Base-by-base conservation (phyloP, 2,113 vertebrate species). In the Pholis gunnellus region DNA sequence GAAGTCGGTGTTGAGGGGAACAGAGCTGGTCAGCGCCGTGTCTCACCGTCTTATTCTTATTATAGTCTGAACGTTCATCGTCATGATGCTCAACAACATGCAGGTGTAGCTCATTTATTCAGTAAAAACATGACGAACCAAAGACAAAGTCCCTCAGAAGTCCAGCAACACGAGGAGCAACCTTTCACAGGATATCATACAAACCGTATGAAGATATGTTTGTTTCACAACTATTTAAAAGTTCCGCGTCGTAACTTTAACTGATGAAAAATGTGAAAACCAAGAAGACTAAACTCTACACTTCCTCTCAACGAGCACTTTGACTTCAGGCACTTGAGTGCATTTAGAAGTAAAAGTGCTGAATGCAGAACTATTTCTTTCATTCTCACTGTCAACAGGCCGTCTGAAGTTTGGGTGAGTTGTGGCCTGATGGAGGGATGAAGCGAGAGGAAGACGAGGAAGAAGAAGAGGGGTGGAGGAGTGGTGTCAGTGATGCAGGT, bases 401-500 rank as follows among this genome's bases (percentile, higher is more conserved):
- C 5, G 13, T 75, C 81, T 71, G 63, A 72, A 80, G 84, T 40
- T 14, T 15, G 40, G 31, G 72, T 75, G 29, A 65, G 38, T 65
- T 14, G 8, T 11, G 67, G 17, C 59, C 48, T 76, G 81, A 78
- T 7, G 72, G 78, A 74, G 72, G 79, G 73, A 75, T 56, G 73
- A 29, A 77, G 20, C 17, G 17, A 52, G 64, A 36, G 60, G 70
- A 72, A 44, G 81, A 82, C 44, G 48, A 69, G 75, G 82, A 67
- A 60, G 48, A 67, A 61, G 48, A 52, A n/a, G n/a, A 70, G 44
- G 31, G 17, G 17, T 34, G 71, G 66, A 72, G 72, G 8, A 54
- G 79, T 69, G 72, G 86, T 84, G 88, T 84, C 81, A 79, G 79
- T 46, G 81, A 79, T 76, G 83, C 87, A 83, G 82, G 81, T 88